Conservation (phyloP, 2,888 invertebrate species). For the Mesorhabditis belari region DNA sequence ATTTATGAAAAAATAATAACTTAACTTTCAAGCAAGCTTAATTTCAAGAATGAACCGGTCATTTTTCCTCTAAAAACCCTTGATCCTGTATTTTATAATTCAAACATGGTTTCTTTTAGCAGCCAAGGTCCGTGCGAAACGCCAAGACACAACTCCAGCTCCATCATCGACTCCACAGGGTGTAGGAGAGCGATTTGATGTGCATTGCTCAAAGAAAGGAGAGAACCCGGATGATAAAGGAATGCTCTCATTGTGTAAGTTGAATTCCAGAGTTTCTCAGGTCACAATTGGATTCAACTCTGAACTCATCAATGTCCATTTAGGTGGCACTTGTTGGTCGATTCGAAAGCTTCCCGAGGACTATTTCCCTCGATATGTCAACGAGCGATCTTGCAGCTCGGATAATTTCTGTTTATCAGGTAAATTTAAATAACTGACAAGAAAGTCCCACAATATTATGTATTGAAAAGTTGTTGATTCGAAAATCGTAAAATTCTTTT, state of each 20-base stretch:
- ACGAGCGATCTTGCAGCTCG: slow-evolving; percentile 42
- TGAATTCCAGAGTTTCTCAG: neutral
- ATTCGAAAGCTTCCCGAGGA: slow-evolving; percentile 46
- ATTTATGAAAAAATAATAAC: no score
- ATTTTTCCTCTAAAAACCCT: no score
- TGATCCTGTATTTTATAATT: no score
- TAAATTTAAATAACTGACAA: slow-evolving; percentile 1
- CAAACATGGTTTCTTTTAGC: no score
- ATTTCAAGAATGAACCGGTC: no score
- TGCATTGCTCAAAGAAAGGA: neutral
- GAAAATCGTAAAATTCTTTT: neutral
- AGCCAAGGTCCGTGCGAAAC: no score
- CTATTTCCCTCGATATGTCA: slow-evolving; percentile 46
- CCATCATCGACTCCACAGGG: neutral
- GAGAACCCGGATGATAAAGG: neutral
- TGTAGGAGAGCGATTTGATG: neutral
- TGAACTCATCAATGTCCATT: neutral
- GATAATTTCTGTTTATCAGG: slow-evolving; percentile 46
- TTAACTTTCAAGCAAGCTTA: no score
- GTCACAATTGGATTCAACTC: neutral
- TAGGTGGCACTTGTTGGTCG: slow-evolving; percentile 41
- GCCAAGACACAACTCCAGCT: no score
- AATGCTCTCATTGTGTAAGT: neutral
- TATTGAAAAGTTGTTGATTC: neutral
- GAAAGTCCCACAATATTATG: neutral